These are phyloP conservation scores for Xiphydria camelus DNA, from an alignment of 2,888 invertebrate genomes.

Conservation along the genomic window DNA sequence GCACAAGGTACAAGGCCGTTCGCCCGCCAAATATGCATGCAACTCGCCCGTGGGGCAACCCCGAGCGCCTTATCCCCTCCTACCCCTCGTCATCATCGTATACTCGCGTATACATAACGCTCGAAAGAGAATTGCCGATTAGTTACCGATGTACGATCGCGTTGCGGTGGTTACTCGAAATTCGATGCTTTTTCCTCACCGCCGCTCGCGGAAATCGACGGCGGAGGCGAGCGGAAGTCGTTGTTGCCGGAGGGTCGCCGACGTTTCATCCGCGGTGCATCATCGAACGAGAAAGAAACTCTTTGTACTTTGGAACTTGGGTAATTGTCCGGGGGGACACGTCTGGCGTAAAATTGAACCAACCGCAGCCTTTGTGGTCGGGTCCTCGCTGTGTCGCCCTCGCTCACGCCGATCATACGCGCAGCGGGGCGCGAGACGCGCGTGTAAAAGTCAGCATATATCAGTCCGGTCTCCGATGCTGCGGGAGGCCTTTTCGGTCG, in stretches of 20 bases:
- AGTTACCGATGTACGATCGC: slow-evolving; percentile 45
- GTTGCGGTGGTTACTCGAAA: too few species aligned
- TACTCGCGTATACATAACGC: slow-evolving; percentile 40
- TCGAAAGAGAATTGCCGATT: slow-evolving; percentile 51
- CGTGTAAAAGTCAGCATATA: slow-evolving; percentile 57
- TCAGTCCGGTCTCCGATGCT: too few species aligned
- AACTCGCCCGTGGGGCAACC: slow-evolving; percentile 46
- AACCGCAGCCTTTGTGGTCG: slow-evolving; percentile 56
- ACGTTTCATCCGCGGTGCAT: slow-evolving; percentile 10
- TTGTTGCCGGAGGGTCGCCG: background rate
- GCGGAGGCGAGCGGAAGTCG: too few species aligned
- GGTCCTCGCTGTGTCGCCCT: slow-evolving; percentile 22
- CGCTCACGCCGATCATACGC: too few species aligned
- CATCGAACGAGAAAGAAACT: slow-evolving; percentile 26
- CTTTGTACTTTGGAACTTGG: slow-evolving; percentile 53
- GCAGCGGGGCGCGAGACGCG: slow-evolving; percentile 9
- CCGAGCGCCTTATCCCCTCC: background rate
- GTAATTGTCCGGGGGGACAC: slow-evolving; percentile 56
- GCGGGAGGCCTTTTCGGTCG: slow-evolving; percentile 8
- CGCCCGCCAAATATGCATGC: slow-evolving; percentile 55
- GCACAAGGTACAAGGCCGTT: slow-evolving; percentile 40
- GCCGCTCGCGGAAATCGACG: too few species aligned
- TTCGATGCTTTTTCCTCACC: too few species aligned
- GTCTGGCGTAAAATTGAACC: slow-evolving; percentile 55
- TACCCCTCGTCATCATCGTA: background rate